Evolutionary conservation across 2,113 vertebrate species (phyloP), one percentile per base, ranked within the genome.

Genomic region (Empidonax alnorum): DNA sequence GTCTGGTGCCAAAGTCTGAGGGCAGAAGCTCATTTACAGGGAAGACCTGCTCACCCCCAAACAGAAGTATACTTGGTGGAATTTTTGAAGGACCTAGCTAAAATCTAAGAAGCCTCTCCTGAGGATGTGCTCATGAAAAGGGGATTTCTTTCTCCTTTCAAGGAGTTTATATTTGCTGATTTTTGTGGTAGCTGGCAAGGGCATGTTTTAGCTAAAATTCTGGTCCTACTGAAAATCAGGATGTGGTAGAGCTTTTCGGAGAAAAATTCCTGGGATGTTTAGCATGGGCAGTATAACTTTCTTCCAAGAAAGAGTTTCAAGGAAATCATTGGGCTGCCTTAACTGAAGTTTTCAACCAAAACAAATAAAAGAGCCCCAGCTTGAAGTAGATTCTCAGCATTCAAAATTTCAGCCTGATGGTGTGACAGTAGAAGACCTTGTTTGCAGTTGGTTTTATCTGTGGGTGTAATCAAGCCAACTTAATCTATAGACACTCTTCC

Each of bases 281-380:
- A 84, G 63, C 8, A 19, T 39, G 39, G 19, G 27, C 33, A 63
- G 65, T 90, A 49, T 47, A 89, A 52, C 23, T 15, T 91, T 77
- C 59, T 89, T 81, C 73, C 66, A 37, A 53, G 58, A 87, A 95
- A 33, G 37, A 73, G 28, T 80, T 93, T 62, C 49, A 85, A 93
- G 92, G 91, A 95, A 94, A 89, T 89, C 0, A 5, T 75, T 92
- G 30, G 76, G 37, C 84, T 95, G 76, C 87, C 89, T 92, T 76
- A 94, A 44, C 39, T 75, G 68, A 81, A 88, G 73, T 86, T 90
- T 92, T 89, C 63, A 71, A 95, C 88, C 90, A 86, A 96, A 94
- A 77, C 42, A 93, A 95, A 92, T 72, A 68, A 24, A 80, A 87
- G 62, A 94, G 28, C 30, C 53, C 49, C 53, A 84, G 31, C n/a